phyloP scores from a whole-genome alignment of 2,797 vertebrate genomes.

The Chiroxiphia lanceolata region DNA sequence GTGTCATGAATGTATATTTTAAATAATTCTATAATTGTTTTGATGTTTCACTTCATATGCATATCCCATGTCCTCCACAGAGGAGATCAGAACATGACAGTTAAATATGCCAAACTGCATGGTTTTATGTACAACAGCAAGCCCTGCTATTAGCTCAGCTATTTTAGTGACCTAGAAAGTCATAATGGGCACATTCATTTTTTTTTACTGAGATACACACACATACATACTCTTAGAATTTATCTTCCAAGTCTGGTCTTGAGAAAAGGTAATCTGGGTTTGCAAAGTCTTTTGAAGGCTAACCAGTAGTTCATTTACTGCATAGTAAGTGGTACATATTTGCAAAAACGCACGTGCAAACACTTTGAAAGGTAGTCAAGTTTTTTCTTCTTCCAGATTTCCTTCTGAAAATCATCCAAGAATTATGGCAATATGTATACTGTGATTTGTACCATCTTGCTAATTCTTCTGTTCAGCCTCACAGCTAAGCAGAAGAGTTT shows the following conservation, averaged over 20 bases:
- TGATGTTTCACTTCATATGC: not conserved
- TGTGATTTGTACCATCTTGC: not conserved
- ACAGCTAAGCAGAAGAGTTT: not conserved
- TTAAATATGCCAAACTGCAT: not conserved
- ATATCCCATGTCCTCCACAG: not conserved
- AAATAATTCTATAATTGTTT: not conserved
- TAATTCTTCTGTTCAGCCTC: conserved; percentile 36
- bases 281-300: not conserved
- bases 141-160: not conserved
- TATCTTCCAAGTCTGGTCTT: not conserved
- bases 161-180: not conserved
- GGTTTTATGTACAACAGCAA: not conserved
- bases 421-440: not conserved
- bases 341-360: not conserved
- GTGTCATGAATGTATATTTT: not conserved
- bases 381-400: not conserved
- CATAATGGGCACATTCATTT: not conserved
- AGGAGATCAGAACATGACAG: not conserved
- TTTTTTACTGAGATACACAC: not conserved
- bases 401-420: not conserved
- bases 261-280: not conserved
- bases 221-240: not conserved
- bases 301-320: not conserved
- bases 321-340: not conserved
- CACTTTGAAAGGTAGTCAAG: not conserved